Evolutionary conservation across 2,888 invertebrate species (phyloP).

Genomic region (Conchocele bisecta): DNA sequence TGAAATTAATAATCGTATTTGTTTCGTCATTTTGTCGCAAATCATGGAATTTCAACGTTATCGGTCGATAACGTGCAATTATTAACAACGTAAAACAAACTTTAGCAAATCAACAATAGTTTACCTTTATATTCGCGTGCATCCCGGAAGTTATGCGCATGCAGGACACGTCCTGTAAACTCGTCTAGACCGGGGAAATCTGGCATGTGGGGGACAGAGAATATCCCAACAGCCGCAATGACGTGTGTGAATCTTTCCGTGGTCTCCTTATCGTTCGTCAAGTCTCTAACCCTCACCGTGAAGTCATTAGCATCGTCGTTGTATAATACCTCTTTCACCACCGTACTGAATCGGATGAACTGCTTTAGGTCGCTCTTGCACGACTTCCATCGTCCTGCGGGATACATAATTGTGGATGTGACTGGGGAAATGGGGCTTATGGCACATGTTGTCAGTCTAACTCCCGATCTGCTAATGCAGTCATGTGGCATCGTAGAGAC

Average conservation of each 20-base stretch:
- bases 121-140: slow-evolving; percentile 23
- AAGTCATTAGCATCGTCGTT: slow-evolving; percentile 17
- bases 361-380: slow-evolving; percentile 4
- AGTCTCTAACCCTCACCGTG: slow-evolving; percentile 14
- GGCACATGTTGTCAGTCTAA: too few species aligned
- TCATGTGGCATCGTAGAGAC: too few species aligned
- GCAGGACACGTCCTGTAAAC: slow-evolving; percentile 28
- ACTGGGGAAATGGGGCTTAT: too few species aligned
- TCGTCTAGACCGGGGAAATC: slow-evolving; percentile 22
- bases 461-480: too few species aligned
- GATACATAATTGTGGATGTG: too few species aligned
- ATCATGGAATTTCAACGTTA: too few species aligned
- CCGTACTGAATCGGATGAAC: slow-evolving; percentile 28
- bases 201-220: slow-evolving; percentile 17
- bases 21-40: too few species aligned
- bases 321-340: slow-evolving; percentile 25
- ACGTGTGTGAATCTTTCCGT: slow-evolving; percentile 25
- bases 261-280: background rate
- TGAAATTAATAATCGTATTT: too few species aligned
- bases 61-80: too few species aligned
- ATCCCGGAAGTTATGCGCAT: slow-evolving; percentile 40
- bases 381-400: slow-evolving; percentile 16
- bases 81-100: too few species aligned
- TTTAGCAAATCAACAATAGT: too few species aligned
- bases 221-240: slow-evolving; percentile 28